phyloP scores from a whole-genome alignment of 2,888 invertebrate species.

The Caenorhabditis sp. region DNA sequence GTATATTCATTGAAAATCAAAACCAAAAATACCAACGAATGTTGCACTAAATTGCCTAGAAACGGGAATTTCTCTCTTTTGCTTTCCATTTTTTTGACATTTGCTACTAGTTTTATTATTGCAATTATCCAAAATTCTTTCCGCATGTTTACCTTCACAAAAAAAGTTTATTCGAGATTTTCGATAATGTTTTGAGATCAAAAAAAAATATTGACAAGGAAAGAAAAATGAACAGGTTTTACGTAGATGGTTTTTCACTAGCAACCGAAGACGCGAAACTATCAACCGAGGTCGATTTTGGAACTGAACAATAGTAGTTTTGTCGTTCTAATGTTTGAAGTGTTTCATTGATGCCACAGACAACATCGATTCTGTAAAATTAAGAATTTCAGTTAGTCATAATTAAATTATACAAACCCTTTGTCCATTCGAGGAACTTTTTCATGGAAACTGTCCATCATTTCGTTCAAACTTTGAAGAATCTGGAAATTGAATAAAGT shows the following conservation, averaged over 20 bases:
- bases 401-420: conserved; percentile 5
- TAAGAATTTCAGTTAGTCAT: conserved; percentile 10
- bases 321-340: conserved; percentile 30
- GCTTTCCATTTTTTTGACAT: background rate
- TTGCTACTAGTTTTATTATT: conserved; percentile 2
- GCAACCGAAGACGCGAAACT: conserved; percentile 13
- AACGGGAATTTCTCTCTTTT: background rate
- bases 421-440: conserved; percentile 5
- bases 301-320: conserved; percentile 31
- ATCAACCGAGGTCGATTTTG: conserved; percentile 30
- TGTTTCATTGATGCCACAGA: conserved; percentile 28
- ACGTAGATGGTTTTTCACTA: background rate
- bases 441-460: conserved; percentile 9
- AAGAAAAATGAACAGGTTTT: background rate
- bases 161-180: background rate
- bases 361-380: conserved; percentile 28
- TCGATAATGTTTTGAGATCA: conserved; percentile 6
- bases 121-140: background rate
- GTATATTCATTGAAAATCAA: background rate
- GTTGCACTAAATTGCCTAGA: conserved; percentile 1
- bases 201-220: background rate
- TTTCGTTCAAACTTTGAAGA: conserved; percentile 9
- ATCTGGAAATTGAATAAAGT: background rate
- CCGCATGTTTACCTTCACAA: conserved; percentile 11
- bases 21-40: background rate